Conservation (phyloP, 2,888 invertebrate species). For the Drosophila neutralis region DNA sequence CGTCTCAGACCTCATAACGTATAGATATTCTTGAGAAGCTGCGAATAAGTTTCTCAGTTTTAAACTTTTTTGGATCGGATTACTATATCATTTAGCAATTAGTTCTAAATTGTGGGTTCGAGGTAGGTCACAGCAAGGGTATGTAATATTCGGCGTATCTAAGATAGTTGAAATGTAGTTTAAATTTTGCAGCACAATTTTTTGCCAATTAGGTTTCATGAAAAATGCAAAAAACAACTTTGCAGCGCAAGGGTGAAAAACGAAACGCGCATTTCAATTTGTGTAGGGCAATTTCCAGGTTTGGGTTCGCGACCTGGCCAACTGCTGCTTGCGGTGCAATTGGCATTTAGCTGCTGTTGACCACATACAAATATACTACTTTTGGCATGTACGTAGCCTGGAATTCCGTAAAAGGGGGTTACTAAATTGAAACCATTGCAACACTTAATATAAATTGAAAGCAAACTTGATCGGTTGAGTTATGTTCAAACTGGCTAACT, state of each 20-base stretch:
- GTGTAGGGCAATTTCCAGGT: slow-evolving; percentile 10
- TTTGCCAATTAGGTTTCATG: slow-evolving; percentile 37
- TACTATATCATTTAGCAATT: not conserved
- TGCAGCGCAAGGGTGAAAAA: slow-evolving; percentile 23
- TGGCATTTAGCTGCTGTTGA: slow-evolving; percentile 47
- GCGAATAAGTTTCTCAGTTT: not conserved
- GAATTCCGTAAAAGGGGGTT: not conserved
- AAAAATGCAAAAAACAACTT: slow-evolving; percentile 14
- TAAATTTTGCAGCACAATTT: slow-evolving; percentile 17
- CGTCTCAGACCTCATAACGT: not conserved
- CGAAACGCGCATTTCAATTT: slow-evolving; percentile 42
- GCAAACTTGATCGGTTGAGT: not conserved
- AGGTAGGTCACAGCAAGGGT: not conserved
- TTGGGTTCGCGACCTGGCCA: slow-evolving; percentile 10
- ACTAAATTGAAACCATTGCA: not conserved
- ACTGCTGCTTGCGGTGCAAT: slow-evolving; percentile 47
- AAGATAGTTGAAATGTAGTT: not conserved
- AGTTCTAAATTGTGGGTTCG: not conserved
- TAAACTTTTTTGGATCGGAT: not conserved
- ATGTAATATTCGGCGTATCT: not conserved
- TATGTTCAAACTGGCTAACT: not conserved
- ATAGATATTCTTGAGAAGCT: not conserved
- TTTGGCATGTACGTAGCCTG: not conserved
- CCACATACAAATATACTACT: not conserved
- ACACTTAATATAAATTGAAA: not conserved